These are phyloP conservation scores for Knipowitschia caucasica DNA, from an alignment of 2,797 vertebrate genomes.

Conservation along the genomic window DNA sequence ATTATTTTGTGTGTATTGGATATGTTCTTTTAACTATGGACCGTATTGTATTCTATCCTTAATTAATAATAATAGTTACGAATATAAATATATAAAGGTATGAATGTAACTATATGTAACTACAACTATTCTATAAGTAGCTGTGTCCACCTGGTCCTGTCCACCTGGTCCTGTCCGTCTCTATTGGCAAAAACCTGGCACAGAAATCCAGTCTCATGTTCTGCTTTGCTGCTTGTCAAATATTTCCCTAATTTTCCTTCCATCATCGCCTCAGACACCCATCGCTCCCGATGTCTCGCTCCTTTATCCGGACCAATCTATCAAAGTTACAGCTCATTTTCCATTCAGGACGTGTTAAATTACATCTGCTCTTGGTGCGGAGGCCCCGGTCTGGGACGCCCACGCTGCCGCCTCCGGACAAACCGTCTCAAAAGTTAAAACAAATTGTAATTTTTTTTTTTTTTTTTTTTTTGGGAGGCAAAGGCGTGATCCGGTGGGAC, in stretches of 20 bases:
- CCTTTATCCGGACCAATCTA: not conserved
- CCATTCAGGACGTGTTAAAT: conserved; percentile 3
- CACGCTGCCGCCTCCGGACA: conserved; percentile 31
- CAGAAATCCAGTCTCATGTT: conserved; percentile 55
- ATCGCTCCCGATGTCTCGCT: not conserved
- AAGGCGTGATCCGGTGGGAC: not conserved
- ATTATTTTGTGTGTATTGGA: too few relatives aligned
- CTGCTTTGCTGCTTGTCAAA: conserved; percentile 24
- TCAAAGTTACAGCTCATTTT: conserved; percentile 4
- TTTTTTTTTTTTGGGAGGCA: not conserved
- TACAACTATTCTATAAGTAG: too few relatives aligned
- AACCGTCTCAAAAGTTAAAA: conserved; percentile 21
- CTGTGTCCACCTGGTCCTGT: conserved; percentile 61
- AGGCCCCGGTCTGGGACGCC: conserved; percentile 17
- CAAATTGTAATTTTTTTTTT: conserved; percentile 4
- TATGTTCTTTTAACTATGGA: too few relatives aligned
- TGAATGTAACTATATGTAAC: too few relatives aligned
- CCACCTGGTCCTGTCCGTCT: conserved; percentile 55
- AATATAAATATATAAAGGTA: too few relatives aligned
- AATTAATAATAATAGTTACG: too few relatives aligned
- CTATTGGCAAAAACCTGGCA: conserved; percentile 38
- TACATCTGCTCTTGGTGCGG: conserved; percentile 5
- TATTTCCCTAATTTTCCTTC: conserved; percentile 4
- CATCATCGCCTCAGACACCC: not conserved
- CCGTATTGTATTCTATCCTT: too few relatives aligned